Base-by-base conservation (phyloP, 2,797 vertebrate species). In the Mus spretus region DNA sequence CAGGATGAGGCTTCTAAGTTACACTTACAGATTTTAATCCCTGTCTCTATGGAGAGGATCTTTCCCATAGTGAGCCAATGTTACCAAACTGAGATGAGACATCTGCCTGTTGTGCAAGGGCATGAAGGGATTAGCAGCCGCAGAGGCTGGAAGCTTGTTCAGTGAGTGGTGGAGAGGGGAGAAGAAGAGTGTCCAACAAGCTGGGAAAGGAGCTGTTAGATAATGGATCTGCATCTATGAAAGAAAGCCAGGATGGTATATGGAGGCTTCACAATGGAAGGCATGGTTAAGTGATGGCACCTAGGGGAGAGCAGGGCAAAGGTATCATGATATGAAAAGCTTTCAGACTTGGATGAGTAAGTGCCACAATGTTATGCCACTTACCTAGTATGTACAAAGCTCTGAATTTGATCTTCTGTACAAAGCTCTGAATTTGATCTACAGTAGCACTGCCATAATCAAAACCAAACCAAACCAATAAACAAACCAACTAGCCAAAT, bases 61-160 rank as follows among this genome's bases (percentile, higher is more conserved):
- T 53, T 40, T 40, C 13, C 53, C 15, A 10, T 0, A 37, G n/a
- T 50, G 24, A 85, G 65, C 59, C 4, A 26, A 10, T 6, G 57
- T 28, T 70, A 47, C 3, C 22, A 50, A 67, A 17, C 4, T 1
- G n/a, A 67, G 61, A 40, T 0, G 0, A 2, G 59, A 26, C 6
- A 2, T 34, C 55, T 53, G 3, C 78, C n/a, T 26, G 15, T 10
- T 14, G 20, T 20, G 28, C 13, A 3, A 20, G 47, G 65, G 8
- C 37, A 17, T 10, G 72, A 57, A 31, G 40, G 57, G 31, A 57
- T 1, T 47, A 34, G 17, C 0, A n/a, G 20, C 2, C 0, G 1
- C 37, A 31, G 90, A 53, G 9, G 72, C 37, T 47, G 63, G 19
- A 59, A 77, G 78, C 28, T 47, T 59, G 37, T 82, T 81, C 11